Conservation (phyloP, 2,113 vertebrate species). For the Tachysurus fulvidraco region DNA sequence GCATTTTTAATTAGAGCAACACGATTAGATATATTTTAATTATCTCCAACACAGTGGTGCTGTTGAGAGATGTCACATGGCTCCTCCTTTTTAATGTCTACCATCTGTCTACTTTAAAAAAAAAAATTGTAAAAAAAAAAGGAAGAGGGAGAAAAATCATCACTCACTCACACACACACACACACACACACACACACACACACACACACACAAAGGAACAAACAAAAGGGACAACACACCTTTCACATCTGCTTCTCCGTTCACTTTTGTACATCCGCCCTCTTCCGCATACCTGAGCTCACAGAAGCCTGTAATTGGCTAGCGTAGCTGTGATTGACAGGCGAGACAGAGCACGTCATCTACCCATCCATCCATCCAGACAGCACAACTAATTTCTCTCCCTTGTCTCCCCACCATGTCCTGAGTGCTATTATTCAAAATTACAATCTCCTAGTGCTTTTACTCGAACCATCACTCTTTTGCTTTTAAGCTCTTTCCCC, state of each 20-base stretch:
- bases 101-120: slow-evolving; percentile 61
- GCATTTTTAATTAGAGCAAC: slow-evolving; percentile 62
- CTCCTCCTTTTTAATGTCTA: slow-evolving; percentile 58
- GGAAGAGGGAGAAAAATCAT: slow-evolving; percentile 3
- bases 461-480: too few relatives aligned
- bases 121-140: slow-evolving; percentile 45
- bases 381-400: neutral
- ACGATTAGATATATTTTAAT: slow-evolving; percentile 64
- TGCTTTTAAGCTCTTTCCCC: neutral
- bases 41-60: slow-evolving; percentile 55
- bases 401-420: neutral
- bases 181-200: neutral
- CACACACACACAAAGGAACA: neutral
- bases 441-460: neutral
- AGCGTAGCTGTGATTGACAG: neutral
- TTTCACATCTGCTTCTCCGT: neutral
- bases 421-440: neutral
- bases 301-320: neutral
- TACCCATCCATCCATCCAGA: too few relatives aligned
- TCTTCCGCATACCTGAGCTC: neutral
- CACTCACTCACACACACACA: neutral
- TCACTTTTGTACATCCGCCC: neutral
- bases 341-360: neutral
- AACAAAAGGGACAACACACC: neutral
- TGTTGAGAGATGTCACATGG: slow-evolving; percentile 60